Base-by-base conservation (phyloP, 1,140 invertebrate genomes). In the Caerostris extrusa region DNA sequence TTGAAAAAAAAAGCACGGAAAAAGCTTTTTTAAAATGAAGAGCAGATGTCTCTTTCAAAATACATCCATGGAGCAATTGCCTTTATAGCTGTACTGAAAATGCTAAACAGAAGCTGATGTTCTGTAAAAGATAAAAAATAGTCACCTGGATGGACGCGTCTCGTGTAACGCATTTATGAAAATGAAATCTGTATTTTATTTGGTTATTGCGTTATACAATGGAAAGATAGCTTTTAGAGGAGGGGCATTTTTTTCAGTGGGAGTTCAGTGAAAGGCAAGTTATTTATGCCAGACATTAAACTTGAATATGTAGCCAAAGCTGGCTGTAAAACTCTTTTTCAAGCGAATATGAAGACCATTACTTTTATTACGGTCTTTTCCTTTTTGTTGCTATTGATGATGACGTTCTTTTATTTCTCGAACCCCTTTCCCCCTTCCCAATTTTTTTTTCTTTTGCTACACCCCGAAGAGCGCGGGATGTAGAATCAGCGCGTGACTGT, bases 261-360 rank as follows among this genome's bases (percentile, higher is more conserved):
- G 71, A 90, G 67, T 81, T 81, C 53, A 60, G 61, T 90, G 69
- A 90, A 90, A 90, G 69, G 67, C 58, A 57, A 89, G 87, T 64
- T 89, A 89, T 89, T 89, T 89, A 89, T 64, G 87, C 19, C 87
- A 89, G 87, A 71, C 87, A 89, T 89, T 89, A 69, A 89, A 89
- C 60, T 64, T 34, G 87, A 69, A 64, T 56, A 69, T n/a, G 86
- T 67, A 69, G 87, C 64, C n/a, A 53, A 87, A 64, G 50, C 19
- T 17, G 64, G 64, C 61, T 89, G 87, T 69, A 89, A 69, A 89
- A 89, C n/a, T 89, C 60, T 89, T 69, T n/a, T 69, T 69, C 6
- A 89, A 71, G 50, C 64, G 64, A 69, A 89, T 69, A 89, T 89
- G 87, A 89, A 89, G 64, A 89, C 87, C 87, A 89, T 89, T 89